These are phyloP conservation scores for Mus musculus DNA, from an alignment of 2,113 vertebrate genomes.

Conservation along the genomic window DNA sequence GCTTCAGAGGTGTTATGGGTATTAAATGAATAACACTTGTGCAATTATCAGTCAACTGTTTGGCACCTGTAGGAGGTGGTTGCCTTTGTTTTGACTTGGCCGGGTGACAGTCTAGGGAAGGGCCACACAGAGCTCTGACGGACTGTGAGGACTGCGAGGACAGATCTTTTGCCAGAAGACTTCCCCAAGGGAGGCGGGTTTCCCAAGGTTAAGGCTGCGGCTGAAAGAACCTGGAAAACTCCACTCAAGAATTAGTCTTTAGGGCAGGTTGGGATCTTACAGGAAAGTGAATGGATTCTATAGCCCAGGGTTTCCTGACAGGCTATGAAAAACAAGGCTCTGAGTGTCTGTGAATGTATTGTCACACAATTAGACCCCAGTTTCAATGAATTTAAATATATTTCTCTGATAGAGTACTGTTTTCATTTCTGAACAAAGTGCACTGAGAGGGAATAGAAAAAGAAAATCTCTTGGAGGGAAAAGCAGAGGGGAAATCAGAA, in stretches of 20 bases:
- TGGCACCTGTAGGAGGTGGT: background rate
- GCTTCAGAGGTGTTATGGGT: background rate
- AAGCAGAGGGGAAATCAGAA: background rate
- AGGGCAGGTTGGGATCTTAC: slow-evolving; percentile 15
- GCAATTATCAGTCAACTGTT: slow-evolving; percentile 23
- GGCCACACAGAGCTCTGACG: background rate
- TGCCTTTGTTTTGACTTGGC: slow-evolving; percentile 67
- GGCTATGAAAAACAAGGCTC: no score
- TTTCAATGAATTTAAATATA: background rate
- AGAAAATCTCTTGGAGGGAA: background rate
- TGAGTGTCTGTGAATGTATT: background rate
- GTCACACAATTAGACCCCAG: background rate
- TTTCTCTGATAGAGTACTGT: background rate
- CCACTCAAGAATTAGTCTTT: slow-evolving; percentile 60
- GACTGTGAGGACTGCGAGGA: slow-evolving; percentile 38
- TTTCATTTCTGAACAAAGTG: background rate
- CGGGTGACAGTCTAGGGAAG: slow-evolving; percentile 34
- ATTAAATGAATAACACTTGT: background rate
- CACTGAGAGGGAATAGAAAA: background rate
- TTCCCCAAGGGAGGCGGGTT: slow-evolving; percentile 36
- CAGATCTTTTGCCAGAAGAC: background rate
- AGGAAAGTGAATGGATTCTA: background rate
- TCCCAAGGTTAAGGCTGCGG: slow-evolving; percentile 30
- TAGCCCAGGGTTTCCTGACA: background rate
- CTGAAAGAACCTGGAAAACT: slow-evolving; percentile 64